A percentile compares a stretch with the other conserved stretches of the same genome.
Conservation (phyloP, 1,140 invertebrate genomes). For the Chironomus striatipennis region DNA sequence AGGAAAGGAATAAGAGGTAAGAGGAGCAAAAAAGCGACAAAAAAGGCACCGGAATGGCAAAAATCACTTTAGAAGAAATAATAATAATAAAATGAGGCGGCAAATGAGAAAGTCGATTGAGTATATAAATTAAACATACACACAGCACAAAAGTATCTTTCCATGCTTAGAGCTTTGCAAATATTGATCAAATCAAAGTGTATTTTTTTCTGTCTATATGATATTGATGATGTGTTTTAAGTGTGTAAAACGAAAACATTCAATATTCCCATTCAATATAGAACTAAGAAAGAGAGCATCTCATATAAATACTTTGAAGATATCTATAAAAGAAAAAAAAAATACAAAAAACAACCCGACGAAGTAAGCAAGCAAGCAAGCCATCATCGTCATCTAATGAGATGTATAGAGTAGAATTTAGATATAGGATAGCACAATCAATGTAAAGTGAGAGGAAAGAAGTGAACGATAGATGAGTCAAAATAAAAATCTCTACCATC, state of each 20-base stretch:
- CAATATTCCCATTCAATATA: neutral
- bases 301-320: too few species aligned
- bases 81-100: neutral
- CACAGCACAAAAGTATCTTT: conserved; percentile 3
- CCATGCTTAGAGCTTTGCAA: conserved; percentile 21
- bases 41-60: conserved; percentile 17
- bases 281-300: too few species aligned
- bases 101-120: neutral
- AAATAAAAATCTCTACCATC: neutral
- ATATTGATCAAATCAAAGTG: conserved; percentile 23
- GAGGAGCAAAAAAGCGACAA: neutral
- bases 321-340: too few species aligned
- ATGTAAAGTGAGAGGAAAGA: neutral
- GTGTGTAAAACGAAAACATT: conserved; percentile 13
- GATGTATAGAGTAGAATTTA: neutral
- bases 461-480: neutral
- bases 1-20: neutral
- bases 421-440: neutral
- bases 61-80: conserved; percentile 9
- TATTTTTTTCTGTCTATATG: neutral
- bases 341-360: too few species aligned
- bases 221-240: conserved; percentile 16
- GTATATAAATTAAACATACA: conserved; percentile 3
- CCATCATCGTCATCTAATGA: neutral
- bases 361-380: neutral